Evolutionary conservation across 2,113 vertebrate genomes (phyloP).

Genomic region (Saccopteryx bilineata): DNA sequence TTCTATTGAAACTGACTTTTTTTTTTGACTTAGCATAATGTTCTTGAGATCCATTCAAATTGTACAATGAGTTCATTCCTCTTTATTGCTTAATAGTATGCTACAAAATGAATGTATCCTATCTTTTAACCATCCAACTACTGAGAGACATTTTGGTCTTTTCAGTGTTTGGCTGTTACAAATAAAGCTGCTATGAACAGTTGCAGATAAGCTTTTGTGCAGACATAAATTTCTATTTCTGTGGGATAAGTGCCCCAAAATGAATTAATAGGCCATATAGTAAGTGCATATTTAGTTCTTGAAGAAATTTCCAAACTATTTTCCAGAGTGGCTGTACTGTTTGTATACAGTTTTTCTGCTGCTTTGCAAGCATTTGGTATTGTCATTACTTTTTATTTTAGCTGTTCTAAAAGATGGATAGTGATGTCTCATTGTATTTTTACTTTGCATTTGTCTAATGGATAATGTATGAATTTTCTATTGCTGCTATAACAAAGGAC

Average conservation of each 20-base stretch:
- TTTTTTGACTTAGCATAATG: background rate
- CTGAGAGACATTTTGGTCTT: background rate
- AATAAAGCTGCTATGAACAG: background rate
- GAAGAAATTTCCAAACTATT: background rate
- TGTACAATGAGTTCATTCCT: background rate
- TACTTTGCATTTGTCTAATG: background rate
- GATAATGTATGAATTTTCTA: background rate
- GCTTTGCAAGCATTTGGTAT: background rate
- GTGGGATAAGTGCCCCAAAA: background rate
- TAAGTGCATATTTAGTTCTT: background rate
- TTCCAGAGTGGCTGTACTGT: background rate
- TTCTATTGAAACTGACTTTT: background rate
- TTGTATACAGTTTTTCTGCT: background rate
- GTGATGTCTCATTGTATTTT: background rate
- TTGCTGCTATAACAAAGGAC: background rate
- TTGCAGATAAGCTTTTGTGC: background rate
- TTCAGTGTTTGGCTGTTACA: background rate
- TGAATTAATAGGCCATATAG: background rate
- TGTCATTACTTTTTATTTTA: background rate
- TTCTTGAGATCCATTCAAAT: background rate
- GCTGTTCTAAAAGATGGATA: background rate
- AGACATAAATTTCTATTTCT: background rate
- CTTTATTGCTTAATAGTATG: background rate
- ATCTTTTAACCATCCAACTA: background rate
- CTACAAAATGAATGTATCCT: background rate